Conservation (phyloP, 1,140 invertebrate genomes). For the Phortica variegata region DNA sequence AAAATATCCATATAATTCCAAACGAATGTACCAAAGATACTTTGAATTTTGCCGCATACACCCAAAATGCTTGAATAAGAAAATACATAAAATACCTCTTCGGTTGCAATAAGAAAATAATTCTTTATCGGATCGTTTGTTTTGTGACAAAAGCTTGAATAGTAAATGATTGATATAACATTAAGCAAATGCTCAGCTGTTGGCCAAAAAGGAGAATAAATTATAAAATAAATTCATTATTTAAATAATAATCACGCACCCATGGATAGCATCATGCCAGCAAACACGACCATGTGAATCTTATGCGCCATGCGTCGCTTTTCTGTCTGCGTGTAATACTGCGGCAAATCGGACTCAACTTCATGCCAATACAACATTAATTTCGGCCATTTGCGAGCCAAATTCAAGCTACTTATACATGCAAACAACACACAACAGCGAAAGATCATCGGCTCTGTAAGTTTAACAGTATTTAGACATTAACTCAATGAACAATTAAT, state of each 20-base stretch:
- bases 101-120: constrained; percentile 38
- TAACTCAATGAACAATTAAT: not conserved
- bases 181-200: constrained; percentile 47
- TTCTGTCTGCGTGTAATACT: constrained; percentile 34
- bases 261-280: constrained; percentile 45
- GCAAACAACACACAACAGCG: constrained; percentile 32
- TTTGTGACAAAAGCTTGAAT: constrained; percentile 32
- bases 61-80: constrained; percentile 30
- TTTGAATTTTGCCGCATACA: constrained; percentile 40
- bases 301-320: constrained; percentile 36
- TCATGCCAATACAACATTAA: constrained; percentile 46
- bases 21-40: constrained; percentile 43
- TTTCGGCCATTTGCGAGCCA: constrained; percentile 46
- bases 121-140: constrained; percentile 42
- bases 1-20: constrained; percentile 55
- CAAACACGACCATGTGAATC: constrained; percentile 42
- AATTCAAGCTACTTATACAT: constrained; percentile 21
- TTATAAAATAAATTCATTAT: not conserved
- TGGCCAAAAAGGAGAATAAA: not conserved
- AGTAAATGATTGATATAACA: constrained; percentile 40
- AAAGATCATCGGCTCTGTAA: constrained; percentile 43
- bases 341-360: constrained; percentile 40
- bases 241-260: constrained; percentile 20
- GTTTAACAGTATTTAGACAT: too few species aligned
- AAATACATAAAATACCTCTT: constrained; percentile 39